A percentile compares a stretch with the other conserved stretches of the same genome.
These are phyloP conservation scores for Deilephila elpenor DNA, from an alignment of 2,888 invertebrate species.

Conservation along the genomic window DNA sequence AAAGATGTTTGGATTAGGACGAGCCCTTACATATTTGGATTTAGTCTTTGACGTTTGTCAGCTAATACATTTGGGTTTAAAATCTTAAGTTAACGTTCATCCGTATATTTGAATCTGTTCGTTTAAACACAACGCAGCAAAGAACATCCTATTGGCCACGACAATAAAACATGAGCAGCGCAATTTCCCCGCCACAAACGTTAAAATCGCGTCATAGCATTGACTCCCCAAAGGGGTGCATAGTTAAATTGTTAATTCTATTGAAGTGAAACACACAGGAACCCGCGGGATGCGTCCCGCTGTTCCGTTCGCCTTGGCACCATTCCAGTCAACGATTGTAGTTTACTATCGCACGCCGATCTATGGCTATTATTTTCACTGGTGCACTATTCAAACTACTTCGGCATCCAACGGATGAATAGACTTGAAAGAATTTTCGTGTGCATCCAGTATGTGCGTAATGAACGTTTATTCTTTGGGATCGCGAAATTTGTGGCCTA, in stretches of 20 bases:
- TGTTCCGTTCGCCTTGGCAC: constrained; percentile 63
- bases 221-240: constrained; percentile 37
- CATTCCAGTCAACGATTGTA: constrained; percentile 75
- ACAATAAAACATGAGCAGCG: not conserved
- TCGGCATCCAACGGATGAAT: constrained; percentile 55
- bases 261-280: constrained; percentile 74
- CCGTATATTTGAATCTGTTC: too few relatives aligned
- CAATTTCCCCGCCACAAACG: not conserved
- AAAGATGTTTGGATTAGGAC: too few relatives aligned
- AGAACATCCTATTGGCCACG: too few relatives aligned
- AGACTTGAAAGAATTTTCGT: constrained; percentile 71
- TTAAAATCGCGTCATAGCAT: not conserved
- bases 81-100: too few relatives aligned
- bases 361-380: constrained; percentile 65
- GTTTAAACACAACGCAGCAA: too few relatives aligned
- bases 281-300: constrained; percentile 57
- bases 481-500: not conserved
- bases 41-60: too few relatives aligned
- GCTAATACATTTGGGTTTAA: too few relatives aligned
- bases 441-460: constrained; percentile 55
- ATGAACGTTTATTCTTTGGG: constrained; percentile 64
- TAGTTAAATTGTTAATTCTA: constrained; percentile 76
- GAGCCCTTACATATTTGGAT: too few relatives aligned
- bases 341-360: constrained; percentile 59
- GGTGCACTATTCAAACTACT: constrained; percentile 37